Evolutionary conservation across 2,888 invertebrate genomes (phyloP).

Genomic region (Prosapia bicincta): DNA sequence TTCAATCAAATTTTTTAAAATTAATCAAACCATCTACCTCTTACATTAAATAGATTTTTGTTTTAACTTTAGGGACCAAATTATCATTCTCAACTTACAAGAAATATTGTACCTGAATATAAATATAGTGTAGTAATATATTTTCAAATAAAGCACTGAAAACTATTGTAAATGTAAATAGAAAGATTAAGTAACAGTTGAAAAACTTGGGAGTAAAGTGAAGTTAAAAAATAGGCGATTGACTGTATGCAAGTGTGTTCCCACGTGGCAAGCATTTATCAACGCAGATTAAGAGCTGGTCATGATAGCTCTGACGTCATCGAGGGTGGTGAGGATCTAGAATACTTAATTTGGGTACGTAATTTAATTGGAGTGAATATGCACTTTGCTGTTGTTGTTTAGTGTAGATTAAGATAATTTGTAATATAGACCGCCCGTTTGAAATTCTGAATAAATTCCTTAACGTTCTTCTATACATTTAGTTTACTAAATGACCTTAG

Average conservation of each 20-base stretch:
- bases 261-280: not conserved
- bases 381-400: too few relatives aligned
- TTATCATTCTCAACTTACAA: not conserved
- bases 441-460: too few relatives aligned
- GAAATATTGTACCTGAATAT: not conserved
- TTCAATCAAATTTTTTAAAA: not conserved
- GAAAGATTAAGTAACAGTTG: not conserved
- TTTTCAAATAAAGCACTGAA: not conserved
- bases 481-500: too few relatives aligned
- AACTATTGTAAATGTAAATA: not conserved
- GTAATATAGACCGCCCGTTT: too few relatives aligned
- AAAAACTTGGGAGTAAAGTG: not conserved
- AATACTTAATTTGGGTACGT: not conserved
- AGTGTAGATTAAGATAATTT: too few relatives aligned
- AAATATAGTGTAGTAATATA: not conserved
- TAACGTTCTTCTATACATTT: too few relatives aligned
- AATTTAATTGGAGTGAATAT: not conserved
- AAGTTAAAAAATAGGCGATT: not conserved
- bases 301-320: not conserved
- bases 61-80: not conserved
- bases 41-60: not conserved
- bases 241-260: not conserved
- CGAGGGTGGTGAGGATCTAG: not conserved
- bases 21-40: not conserved
- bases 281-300: not conserved